Evolutionary conservation across 2,888 invertebrate genomes (phyloP), one percentile per base, ranked within the genome.

Genomic region (Agrotis puta): DNA sequence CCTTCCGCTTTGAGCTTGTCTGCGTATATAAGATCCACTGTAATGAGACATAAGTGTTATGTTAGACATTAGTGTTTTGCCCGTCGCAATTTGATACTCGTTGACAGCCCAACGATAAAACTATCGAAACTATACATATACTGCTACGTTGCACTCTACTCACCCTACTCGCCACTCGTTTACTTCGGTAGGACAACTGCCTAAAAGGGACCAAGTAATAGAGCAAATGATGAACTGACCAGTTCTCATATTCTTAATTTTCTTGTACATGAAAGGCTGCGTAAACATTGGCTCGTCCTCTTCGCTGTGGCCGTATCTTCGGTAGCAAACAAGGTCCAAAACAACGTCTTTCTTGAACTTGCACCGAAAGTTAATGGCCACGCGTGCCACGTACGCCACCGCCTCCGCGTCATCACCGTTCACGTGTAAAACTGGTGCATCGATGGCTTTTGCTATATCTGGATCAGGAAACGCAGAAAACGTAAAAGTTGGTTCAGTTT

Each of bases 221-320:
- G 16, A 5, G 33, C 4, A 48, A 54, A 11, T 24, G 5, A 59
- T 61, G 7, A 4, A 80, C 86, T 77, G 45, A 96, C 97, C 95
- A 33, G 96, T 96, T 89, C 92, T 92, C 89, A 97, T 97, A 54
- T 96, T 94, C 71, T 96, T 96, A 84, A 99, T 98, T 90, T 98
- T 98, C 91, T 98, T 98, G 96, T 99, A 99, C 99, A 99, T 99
- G 80, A 98, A 96, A 0, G 99, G 99, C 92, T 99, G 99, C 4
- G 99, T 99, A 92, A 98, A 98, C 98, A 98, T 98, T 0, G 99
- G 99, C 93, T 99, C 99, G 93, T 99, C 99, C 91, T 98, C 97
- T 95, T 99, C 99, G 91, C 99, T 99, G 96, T 99, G 99, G 0
- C 99, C 99, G 91, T 98, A 97, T 88, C 98, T 98, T 83, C 98